These are phyloP conservation scores for Acyrthosiphon pisum DNA, from an alignment of 1,140 invertebrate genomes.

Conservation along the genomic window DNA sequence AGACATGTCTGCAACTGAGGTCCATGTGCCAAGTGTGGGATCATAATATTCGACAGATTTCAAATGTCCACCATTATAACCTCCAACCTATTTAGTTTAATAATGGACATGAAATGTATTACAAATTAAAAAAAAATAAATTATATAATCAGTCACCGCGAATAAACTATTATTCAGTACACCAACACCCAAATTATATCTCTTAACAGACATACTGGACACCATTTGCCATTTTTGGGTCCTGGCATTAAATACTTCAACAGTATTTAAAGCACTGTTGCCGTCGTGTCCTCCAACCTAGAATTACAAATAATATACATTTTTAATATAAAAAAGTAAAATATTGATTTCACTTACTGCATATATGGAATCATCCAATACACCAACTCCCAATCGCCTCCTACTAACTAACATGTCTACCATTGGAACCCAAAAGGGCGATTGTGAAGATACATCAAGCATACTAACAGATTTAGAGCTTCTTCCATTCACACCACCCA, in stretches of 20 bases:
- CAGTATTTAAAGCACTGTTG: conserved; percentile 79
- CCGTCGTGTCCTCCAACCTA: conserved; percentile 90
- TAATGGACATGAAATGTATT: too few species aligned
- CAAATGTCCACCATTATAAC: conserved; percentile 92
- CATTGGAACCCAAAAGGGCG: conserved; percentile 76
- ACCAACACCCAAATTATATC: conserved; percentile 91
- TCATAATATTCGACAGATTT: conserved; percentile 92
- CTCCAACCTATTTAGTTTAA: conserved; percentile 64
- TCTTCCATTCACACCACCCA: conserved; percentile 86
- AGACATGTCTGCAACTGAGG: conserved; percentile 83
- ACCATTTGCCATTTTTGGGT: conserved; percentile 84
- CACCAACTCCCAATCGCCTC: conserved; percentile 91
- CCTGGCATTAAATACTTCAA: conserved; percentile 84
- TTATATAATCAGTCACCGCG: conserved; percentile 68
- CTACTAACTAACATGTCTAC: conserved; percentile 88
- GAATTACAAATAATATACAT: not conserved
- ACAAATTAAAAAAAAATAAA: conserved; percentile 46
- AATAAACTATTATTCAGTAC: conserved; percentile 66
- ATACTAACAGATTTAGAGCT: conserved; percentile 89
- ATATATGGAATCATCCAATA: conserved; percentile 86
- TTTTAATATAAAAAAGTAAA: not conserved
- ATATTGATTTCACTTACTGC: conserved; percentile 70
- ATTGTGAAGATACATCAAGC: conserved; percentile 66
- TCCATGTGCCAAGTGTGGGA: conserved; percentile 86
- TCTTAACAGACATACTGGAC: conserved; percentile 78